These are phyloP conservation scores for Spatula clypeata DNA, from an alignment of 2,797 vertebrate species.

Conservation along the genomic window DNA sequence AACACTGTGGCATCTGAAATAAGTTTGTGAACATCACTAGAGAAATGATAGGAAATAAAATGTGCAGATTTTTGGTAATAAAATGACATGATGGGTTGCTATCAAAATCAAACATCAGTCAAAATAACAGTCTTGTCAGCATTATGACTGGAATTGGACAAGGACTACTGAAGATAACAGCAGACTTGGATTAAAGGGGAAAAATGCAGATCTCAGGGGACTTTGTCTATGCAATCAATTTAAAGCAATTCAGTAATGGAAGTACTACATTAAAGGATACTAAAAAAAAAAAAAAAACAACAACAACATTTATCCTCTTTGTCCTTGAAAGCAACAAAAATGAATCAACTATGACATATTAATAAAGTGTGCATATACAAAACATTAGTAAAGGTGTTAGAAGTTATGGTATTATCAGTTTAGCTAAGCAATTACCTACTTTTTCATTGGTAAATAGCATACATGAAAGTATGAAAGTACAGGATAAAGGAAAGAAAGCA, in stretches of 20 bases:
- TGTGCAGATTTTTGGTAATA: conserved; percentile 34
- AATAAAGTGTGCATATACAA: neutral
- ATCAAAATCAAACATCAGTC: conserved; percentile 42
- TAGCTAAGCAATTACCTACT: neutral
- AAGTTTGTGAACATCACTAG: conserved; percentile 58
- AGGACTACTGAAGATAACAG: conserved; percentile 2
- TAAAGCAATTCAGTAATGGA: conserved; percentile 3
- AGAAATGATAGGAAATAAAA: conserved; percentile 67
- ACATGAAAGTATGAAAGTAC: neutral
- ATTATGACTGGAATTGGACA: conserved; percentile 13
- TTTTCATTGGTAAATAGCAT: neutral
- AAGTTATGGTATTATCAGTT: neutral
- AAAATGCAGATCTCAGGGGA: neutral
- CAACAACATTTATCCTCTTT: neutral
- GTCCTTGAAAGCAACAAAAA: neutral
- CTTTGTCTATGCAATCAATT: neutral
- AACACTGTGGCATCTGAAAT: conserved; percentile 54
- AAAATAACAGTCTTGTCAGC: conserved; percentile 50
- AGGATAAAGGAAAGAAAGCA: neutral
- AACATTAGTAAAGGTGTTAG: neutral
- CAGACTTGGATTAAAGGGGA: neutral
- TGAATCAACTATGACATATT: neutral
- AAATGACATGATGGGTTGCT: conserved; percentile 29
- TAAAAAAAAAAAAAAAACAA: neutral
- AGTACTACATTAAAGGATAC: neutral